phyloP scores from a whole-genome alignment of 2,888 invertebrate species.

The Calameuta filiformis region DNA sequence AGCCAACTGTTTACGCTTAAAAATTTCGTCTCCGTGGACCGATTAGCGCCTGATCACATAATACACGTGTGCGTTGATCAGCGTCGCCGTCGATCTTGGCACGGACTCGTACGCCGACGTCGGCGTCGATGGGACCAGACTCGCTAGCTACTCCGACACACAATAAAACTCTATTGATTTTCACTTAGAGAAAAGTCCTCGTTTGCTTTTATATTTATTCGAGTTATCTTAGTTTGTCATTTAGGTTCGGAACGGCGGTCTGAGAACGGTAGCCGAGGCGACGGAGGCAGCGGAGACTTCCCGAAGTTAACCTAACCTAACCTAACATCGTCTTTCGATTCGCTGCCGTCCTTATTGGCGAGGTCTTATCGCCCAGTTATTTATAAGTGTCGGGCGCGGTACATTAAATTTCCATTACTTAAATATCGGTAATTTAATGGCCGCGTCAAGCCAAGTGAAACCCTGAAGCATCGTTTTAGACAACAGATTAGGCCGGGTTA shows the following conservation, averaged over 20 bases:
- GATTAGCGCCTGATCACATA: too few relatives aligned
- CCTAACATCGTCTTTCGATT: background rate
- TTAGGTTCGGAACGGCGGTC: slow-evolving; percentile 3
- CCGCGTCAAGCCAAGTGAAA: background rate
- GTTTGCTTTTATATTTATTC: slow-evolving; percentile 51
- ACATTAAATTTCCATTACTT: slow-evolving; percentile 34
- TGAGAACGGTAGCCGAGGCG: background rate
- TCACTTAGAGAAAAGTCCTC: slow-evolving; percentile 51
- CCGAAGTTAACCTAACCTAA: slow-evolving; percentile 35
- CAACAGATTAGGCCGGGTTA: too few relatives aligned
- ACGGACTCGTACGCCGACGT: background rate
- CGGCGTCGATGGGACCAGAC: background rate
- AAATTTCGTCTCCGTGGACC: background rate
- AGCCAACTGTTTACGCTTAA: slow-evolving; percentile 25
- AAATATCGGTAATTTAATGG: slow-evolving; percentile 20
- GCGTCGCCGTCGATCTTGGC: background rate
- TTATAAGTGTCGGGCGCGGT: slow-evolving; percentile 23
- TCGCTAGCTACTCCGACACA: slow-evolving; percentile 24
- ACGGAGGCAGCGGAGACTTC: slow-evolving; percentile 6
- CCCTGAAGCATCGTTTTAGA: too few relatives aligned
- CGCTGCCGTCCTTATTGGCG: slow-evolving; percentile 21
- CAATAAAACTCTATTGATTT: slow-evolving; percentile 51
- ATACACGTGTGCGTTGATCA: too few relatives aligned
- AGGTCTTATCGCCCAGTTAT: slow-evolving; percentile 28
- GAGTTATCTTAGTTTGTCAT: slow-evolving; percentile 6